phyloP scores from a whole-genome alignment of 2,797 vertebrate species.

The Ctenosaura bakeri region DNA sequence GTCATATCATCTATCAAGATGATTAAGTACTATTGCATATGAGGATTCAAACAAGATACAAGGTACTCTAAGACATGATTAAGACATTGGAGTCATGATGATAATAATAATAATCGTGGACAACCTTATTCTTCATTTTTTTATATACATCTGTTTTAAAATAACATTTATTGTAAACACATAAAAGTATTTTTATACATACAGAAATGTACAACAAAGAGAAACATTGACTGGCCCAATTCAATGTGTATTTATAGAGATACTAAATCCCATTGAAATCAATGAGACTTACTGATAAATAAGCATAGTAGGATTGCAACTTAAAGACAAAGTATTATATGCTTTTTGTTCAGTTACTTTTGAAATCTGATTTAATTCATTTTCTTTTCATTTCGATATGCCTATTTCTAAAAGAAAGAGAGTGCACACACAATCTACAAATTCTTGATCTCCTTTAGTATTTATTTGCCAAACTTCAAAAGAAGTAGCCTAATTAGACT shows the following conservation, averaged over 20 bases:
- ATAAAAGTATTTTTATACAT: constrained; percentile 2
- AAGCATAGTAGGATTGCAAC: background rate
- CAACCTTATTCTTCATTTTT: constrained; percentile 6
- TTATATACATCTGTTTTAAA: background rate
- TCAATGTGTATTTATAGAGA: background rate
- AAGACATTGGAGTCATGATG: background rate
- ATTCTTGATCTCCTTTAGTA: constrained; percentile 49
- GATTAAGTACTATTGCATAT: background rate
- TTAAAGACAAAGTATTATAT: background rate
- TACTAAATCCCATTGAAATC: background rate
- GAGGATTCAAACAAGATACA: constrained; percentile 20
- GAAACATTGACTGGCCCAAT: background rate
- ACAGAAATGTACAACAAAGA: background rate
- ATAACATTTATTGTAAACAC: background rate
- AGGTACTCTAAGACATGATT: constrained; percentile 3
- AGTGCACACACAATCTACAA: constrained; percentile 50
- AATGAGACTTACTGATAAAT: background rate
- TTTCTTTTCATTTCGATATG: constrained; percentile 26
- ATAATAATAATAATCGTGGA: background rate
- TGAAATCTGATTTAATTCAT: background rate
- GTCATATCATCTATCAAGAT: background rate
- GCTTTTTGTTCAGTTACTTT: constrained; percentile 12
- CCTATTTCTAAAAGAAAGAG: constrained; percentile 23
- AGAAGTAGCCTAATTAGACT: constrained; percentile 59
- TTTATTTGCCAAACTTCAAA: constrained; percentile 61